Evolutionary conservation across 37 sponge, comb jelly and placozoan genomes (phyloP), one percentile per base, ranked within the genome.

Genomic region (Aplysina aerophoba): DNA sequence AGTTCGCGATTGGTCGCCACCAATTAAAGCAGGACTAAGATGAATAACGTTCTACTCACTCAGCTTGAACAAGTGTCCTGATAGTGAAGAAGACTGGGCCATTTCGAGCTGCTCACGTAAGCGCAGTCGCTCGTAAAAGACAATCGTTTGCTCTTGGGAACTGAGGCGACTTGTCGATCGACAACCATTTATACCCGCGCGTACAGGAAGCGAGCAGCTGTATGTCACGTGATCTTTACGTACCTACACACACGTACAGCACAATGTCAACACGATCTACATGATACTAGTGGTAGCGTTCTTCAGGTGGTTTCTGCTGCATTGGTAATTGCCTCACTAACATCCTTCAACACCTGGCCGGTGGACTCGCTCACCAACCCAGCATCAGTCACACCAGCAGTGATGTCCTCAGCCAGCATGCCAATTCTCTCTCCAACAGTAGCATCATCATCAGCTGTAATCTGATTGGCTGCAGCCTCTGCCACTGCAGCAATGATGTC

Each of bases 371-470:
- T 30, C 19, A 69, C 34, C 71, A 69, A 34, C 12, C 34, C 71
- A 31, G 71, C 28, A 69, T 30, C 71, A 27, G 25, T 25, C n/a
- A 62, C 27, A 31, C 35, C 34, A 34, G 71, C 71, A 31, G 11
- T 69, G 71, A 35, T 4, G 6, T 69, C 34, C 28, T 35, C 71
- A 17, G 34, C 17, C 34, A 69, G 34, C 71, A 69, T 69, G 33
- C 35, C 71, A 34, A 69, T 35, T 35, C 71, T n/a, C 19, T 69
- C 71, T 12, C 71, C 71, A 3, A 30, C 28, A 30, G 28, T 34
- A 17, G 71, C 19, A 63, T 82, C 83, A 57, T 82, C 83, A 68
- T 82, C 83, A 4, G 55, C 83, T 31, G 25, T 57, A 30, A 63
- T 55, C 58, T 55, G 44, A 27, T 40, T 69, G 71, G 35, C 71